Base-by-base conservation (phyloP, 2,888 invertebrate genomes). In the Buathra laborator region DNA sequence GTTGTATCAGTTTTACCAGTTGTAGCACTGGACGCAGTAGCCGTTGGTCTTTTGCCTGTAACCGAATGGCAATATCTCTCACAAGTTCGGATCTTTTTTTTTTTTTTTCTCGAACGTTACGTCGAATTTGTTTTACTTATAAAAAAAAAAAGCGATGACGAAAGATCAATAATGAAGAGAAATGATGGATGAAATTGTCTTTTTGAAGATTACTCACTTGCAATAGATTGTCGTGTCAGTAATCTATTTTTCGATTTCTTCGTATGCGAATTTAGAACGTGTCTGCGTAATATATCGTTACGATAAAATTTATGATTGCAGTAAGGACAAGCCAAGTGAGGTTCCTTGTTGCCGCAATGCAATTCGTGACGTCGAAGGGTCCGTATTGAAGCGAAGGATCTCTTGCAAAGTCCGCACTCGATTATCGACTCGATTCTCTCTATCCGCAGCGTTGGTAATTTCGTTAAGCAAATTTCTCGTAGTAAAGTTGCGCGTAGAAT, bases 301-400 rank as follows among this genome's bases (percentile, higher is more conserved):
- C 91, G 88, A 62, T 88, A 90, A 83, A 91, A 92, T 70, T 88
- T 89, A 64, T 86, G 90, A 24, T 81, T 72, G 94, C 97, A 97
- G 94, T 96, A 97, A 29, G 96, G 96, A 93, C 97, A 97, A 92
- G 96, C 96, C 94, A 97, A 97, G 94, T 97, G 97, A 24, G 97
- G 97, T 94, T 97, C 97, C 94, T 97, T 97, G 56, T 90, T 86
- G 16, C 93, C 94, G 84, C 93, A 94, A 66, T 94, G 91, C 70
- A 89, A 87, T 76, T 92, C 89, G 84, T 94, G 94, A 16, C 93
- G 90, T 66, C 88, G 89, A 29, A 94, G 86, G 56, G 90, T 44
- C 1, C 19, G 24, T 4, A 7, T 53, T 7, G 10, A 5, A 5
- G 48, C 56, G 24, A 70, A 77, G 32, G 16, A 53, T 37, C 19